Conservation (phyloP, 2,888 invertebrate species). For the Synergus japonicus region DNA sequence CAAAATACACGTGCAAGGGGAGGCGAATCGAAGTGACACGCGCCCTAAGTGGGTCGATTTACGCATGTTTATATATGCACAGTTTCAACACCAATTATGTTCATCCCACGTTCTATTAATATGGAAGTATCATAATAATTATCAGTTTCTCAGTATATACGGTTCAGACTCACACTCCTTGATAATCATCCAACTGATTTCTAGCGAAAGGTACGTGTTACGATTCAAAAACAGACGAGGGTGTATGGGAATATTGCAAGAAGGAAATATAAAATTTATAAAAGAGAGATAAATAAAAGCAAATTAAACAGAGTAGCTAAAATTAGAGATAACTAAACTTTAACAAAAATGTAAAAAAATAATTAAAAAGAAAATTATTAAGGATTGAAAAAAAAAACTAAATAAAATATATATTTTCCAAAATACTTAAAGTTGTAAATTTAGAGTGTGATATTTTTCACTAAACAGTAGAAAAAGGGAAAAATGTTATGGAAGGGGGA, state of each 20-base stretch:
- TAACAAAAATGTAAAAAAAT: too few species aligned
- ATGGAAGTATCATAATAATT: neutral
- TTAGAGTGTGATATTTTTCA: neutral
- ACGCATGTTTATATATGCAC: neutral
- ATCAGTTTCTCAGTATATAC: neutral
- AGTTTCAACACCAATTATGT: neutral
- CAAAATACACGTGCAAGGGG: constrained; percentile 9
- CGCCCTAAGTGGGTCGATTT: neutral
- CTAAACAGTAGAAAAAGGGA: neutral
- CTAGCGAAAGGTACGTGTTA: neutral
- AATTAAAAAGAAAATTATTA: neutral
- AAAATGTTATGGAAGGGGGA: neutral
- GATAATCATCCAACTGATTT: neutral
- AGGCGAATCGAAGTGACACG: neutral
- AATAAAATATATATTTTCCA: neutral
- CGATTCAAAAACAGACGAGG: neutral
- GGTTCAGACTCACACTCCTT: neutral
- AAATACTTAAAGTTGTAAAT: neutral
- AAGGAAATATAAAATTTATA: neutral
- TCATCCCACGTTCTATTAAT: neutral
- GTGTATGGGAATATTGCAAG: neutral
- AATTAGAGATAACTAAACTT: too few species aligned
- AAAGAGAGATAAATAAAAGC: neutral
- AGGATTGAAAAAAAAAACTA: neutral
- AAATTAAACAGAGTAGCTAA: neutral